Evolutionary conservation across 2,113 vertebrate species (phyloP).

Genomic region (Phaethon lepturus): DNA sequence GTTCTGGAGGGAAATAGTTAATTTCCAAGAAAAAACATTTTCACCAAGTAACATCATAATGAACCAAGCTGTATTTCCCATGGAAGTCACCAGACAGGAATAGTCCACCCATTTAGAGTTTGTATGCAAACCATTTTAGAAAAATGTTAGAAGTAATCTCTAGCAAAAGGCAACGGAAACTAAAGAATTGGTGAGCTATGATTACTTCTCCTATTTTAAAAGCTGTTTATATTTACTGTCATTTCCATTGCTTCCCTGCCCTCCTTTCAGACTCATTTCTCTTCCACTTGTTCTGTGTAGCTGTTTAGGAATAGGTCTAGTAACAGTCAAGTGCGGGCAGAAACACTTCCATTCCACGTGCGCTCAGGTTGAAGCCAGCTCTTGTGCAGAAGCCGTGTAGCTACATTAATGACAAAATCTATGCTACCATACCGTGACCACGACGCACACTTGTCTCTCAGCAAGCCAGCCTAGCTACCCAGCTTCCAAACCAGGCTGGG

Average conservation of each 20-base stretch:
- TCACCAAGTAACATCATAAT: background rate
- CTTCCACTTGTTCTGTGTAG: background rate
- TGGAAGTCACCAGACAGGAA: background rate
- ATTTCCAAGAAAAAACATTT: background rate
- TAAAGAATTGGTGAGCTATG: background rate
- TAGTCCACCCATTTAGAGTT: background rate
- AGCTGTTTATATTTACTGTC: background rate
- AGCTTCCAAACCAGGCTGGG: background rate
- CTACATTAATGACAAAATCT: accelerated
- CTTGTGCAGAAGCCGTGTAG: too few relatives aligned
- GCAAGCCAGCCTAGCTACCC: background rate
- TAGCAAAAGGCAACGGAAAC: background rate
- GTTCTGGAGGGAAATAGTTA: background rate
- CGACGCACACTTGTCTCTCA: background rate
- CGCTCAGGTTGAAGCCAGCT: background rate
- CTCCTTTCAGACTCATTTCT: background rate
- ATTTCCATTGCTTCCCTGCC: background rate
- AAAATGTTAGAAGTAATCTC: background rate
- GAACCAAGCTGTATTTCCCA: background rate
- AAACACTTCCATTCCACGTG: background rate
- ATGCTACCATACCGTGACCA: accelerated
- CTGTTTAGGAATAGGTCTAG: background rate
- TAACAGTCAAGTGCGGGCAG: background rate
- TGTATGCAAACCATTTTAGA: background rate
- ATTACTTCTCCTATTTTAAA: background rate